Evolutionary conservation across 2,888 invertebrate species (phyloP), one percentile per base, ranked within the genome.

Genomic region (Hylaea fasciaria): DNA sequence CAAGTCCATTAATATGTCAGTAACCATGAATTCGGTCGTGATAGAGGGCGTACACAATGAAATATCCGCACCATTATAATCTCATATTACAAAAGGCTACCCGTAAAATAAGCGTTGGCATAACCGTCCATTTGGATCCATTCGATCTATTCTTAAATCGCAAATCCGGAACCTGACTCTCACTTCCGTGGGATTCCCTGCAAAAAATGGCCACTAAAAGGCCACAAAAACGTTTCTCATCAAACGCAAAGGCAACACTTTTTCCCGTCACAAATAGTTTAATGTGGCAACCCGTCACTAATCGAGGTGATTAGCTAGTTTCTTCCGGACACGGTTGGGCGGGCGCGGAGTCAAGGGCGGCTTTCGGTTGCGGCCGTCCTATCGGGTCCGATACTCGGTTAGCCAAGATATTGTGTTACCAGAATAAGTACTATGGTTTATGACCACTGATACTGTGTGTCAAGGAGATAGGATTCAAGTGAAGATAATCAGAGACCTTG

Each of bases 291-390:
- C 64, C 74, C 65, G 72, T 83, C 76, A 76, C 85, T 72, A 84
- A 86, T 82, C 70, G 70, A 60, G 70, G 67, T 86, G 83, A 87
- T 87, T 83, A 80, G 66, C 59, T 69, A 68, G 76, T 74, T 72
- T 75, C 79, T 83, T 82, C 79, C 81, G 77, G 74, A 73, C 78
- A 78, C 74, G 81, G 76, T 74, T 80, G 80, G 75, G 67, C 76
- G 76, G 71, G 63, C 68, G 57, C 50, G 45, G 52, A 78, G 76
- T 82, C 84, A 84, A 85, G 83, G 84, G 72, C 83, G 71, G 35
- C 35, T 47, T 2, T 35, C 16, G 12, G 47, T 35, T 35, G 46
- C 45, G 28, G 11, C 16, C 39, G 58, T 59, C 68, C 64, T 62
- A 22, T 22, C 65, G 56, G 57, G 48, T 62, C 32, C 51, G 54